Evolutionary conservation across 1,140 invertebrate species (phyloP).

Genomic region (Heterodera carotae): DNA sequence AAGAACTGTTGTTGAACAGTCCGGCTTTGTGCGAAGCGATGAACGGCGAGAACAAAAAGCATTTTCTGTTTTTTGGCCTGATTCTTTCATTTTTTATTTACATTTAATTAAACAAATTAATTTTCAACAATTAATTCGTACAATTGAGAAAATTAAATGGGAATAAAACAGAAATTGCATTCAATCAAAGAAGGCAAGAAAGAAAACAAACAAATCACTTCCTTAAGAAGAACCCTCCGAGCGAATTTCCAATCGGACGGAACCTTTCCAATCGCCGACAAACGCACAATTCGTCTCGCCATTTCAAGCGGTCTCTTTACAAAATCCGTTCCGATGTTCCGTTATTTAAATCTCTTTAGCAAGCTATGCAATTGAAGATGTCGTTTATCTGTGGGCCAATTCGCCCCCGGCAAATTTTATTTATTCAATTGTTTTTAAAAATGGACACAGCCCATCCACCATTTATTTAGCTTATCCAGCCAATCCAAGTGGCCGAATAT

Average conservation of each 20-base stretch:
- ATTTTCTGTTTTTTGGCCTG: too few relatives aligned
- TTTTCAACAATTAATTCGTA: too few relatives aligned
- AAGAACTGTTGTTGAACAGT: slow-evolving; percentile 36
- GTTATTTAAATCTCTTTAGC: slow-evolving; percentile 40
- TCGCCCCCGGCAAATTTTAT: slow-evolving; percentile 45
- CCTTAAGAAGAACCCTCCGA: slow-evolving; percentile 15
- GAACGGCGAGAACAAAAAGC: slow-evolving; percentile 22
- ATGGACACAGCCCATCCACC: neutral
- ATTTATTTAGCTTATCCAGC: slow-evolving; percentile 39
- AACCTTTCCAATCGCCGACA: slow-evolving; percentile 2
- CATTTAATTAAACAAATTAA: too few relatives aligned
- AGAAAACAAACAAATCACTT: too few relatives aligned
- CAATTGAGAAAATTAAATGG: too few relatives aligned
- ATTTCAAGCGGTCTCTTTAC: slow-evolving; percentile 1
- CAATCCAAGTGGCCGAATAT: slow-evolving; percentile 57
- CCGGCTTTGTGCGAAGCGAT: slow-evolving; percentile 33
- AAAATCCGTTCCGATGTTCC: neutral
- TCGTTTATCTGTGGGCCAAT: slow-evolving; percentile 65
- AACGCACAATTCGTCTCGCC: slow-evolving; percentile 18
- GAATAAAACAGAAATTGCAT: neutral
- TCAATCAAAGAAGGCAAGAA: too few relatives aligned
- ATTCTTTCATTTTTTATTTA: too few relatives aligned
- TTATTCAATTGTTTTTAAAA: neutral
- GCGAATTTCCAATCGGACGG: slow-evolving; percentile 24
- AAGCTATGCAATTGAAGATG: slow-evolving; percentile 58